Percentiles rank a stretch among this genome's conserved stretches.
phyloP scores from a whole-genome alignment of 2,888 invertebrate genomes.

The Selenia dentaria region DNA sequence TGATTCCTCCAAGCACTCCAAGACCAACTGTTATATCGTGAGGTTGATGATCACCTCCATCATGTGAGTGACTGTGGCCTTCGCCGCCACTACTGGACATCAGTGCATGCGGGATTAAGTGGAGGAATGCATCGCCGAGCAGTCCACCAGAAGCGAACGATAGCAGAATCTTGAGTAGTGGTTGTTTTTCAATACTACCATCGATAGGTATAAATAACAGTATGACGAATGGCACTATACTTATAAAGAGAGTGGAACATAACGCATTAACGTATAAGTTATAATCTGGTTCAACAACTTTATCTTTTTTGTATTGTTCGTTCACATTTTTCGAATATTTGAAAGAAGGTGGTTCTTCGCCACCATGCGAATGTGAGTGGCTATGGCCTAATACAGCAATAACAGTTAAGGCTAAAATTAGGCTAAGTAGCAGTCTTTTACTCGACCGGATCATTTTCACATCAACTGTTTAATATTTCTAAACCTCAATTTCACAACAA shows the following conservation, averaged over 20 bases:
- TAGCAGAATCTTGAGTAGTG: slow-evolving; percentile 94
- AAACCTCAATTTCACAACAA: slow-evolving; percentile 2
- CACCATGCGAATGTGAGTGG: slow-evolving; percentile 78
- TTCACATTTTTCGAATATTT: slow-evolving; percentile 92
- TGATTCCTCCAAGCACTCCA: slow-evolving; percentile 97
- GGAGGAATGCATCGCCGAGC: slow-evolving; percentile 98
- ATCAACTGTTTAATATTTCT: slow-evolving; percentile 1
- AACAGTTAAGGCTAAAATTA: slow-evolving; percentile 43
- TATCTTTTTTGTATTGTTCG: slow-evolving; percentile 69
- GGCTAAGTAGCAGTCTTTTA: slow-evolving; percentile 40
- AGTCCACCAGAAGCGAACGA: slow-evolving; percentile 98
- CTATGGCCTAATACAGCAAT: slow-evolving; percentile 60
- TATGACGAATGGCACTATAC: slow-evolving; percentile 97
- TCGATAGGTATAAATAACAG: slow-evolving; percentile 97
- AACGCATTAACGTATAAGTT: slow-evolving; percentile 92
- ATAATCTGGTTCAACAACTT: slow-evolving; percentile 57
- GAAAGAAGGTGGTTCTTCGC: slow-evolving; percentile 87
- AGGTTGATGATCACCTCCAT: slow-evolving; percentile 71
- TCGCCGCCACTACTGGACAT: slow-evolving; percentile 56
- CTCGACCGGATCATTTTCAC: slow-evolving; percentile 43
- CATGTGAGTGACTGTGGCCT: slow-evolving; percentile 84
- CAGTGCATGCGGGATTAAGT: slow-evolving; percentile 98
- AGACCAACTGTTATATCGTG: slow-evolving; percentile 96
- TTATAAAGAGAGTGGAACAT: slow-evolving; percentile 96
- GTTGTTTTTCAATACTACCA: slow-evolving; percentile 92